Conservation (phyloP, 2,888 invertebrate genomes). For the Coremacera marginata region DNA sequence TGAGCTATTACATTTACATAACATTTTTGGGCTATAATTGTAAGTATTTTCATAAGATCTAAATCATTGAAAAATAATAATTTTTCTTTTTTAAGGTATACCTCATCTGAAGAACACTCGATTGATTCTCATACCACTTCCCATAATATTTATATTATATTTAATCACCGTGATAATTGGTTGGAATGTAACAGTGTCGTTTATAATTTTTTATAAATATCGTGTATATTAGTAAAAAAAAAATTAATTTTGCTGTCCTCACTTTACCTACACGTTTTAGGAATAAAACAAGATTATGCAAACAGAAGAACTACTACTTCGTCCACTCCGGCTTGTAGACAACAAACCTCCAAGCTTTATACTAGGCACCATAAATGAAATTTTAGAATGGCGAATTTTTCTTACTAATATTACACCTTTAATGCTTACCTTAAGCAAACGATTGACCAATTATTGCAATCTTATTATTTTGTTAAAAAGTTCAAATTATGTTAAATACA, state of each 20-base stretch:
- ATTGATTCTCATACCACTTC: slow-evolving; percentile 85
- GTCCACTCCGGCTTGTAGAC: no score
- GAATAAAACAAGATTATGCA: no score
- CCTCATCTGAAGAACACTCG: slow-evolving; percentile 89
- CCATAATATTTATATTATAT: slow-evolving; percentile 82
- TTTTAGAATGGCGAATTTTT: no score
- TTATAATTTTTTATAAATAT: slow-evolving; percentile 87
- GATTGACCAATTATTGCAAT: no score
- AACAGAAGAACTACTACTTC: no score
- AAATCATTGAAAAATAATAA: not conserved
- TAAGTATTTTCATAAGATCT: slow-evolving; percentile 70
- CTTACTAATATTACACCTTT: no score
- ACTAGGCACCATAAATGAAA: no score
- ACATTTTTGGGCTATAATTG: slow-evolving; percentile 97
- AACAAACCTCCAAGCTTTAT: no score
- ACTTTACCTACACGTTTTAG: no score
- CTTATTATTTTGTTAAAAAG: no score
- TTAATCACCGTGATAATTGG: slow-evolving; percentile 81
- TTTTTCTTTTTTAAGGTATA: slow-evolving; percentile 74
- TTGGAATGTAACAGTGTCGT: slow-evolving; percentile 85
- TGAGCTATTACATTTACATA: slow-evolving; percentile 94
- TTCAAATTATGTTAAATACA: no score
- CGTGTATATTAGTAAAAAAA: slow-evolving; percentile 74
- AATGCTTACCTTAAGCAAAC: no score
- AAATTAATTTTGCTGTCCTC: not conserved